Percentiles rank a stretch among this genome's conserved stretches.
Conservation (phyloP, 2,888 invertebrate species). For the Drosophila borealis region DNA sequence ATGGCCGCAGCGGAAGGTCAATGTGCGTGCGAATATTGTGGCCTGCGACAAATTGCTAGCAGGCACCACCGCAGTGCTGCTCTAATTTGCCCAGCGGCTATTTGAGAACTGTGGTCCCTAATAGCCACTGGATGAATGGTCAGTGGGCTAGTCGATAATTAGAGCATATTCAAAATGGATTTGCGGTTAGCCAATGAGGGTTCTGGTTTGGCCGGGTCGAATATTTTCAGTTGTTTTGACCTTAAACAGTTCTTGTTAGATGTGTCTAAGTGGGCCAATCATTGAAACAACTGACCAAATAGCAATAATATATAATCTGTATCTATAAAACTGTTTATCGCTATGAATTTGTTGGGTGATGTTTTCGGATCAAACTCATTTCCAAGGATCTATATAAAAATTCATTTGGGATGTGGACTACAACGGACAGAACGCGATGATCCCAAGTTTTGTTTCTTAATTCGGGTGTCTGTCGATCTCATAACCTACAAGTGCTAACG, state of each 20-base stretch:
- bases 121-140: conserved; percentile 58
- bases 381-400: no score
- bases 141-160: conserved; percentile 62
- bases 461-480: no score
- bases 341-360: no score
- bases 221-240: background rate
- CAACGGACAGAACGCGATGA: no score
- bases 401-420: no score
- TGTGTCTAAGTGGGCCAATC: no score
- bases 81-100: conserved; percentile 72
- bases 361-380: no score
- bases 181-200: conserved; percentile 53
- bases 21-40: conserved; percentile 74
- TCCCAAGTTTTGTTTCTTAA: no score
- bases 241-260: background rate
- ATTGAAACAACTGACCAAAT: no score
- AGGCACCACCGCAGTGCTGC: conserved; percentile 60
- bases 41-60: conserved; percentile 49
- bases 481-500: no score
- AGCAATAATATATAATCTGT: no score
- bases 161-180: conserved; percentile 62
- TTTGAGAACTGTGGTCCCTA: conserved; percentile 33
- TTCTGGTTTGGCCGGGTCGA: conserved; percentile 3
- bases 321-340: no score
- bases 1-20: conserved; percentile 77